phyloP scores from a whole-genome alignment of 2,113 vertebrate species.

The Gallinago jamesoni region DNA sequence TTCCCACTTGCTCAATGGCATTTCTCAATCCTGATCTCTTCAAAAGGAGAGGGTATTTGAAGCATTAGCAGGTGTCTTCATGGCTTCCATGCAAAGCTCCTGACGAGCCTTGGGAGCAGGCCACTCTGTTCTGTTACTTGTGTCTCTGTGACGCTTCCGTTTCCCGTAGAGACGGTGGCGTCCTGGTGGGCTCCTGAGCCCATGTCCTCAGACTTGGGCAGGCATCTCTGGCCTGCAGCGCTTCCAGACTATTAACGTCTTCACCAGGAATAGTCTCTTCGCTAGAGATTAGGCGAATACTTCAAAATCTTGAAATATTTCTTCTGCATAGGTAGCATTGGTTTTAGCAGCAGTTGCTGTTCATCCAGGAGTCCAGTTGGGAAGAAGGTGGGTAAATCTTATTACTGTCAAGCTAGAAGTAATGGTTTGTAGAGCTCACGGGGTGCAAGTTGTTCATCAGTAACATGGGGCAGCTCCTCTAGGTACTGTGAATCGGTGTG shows the following conservation, averaged over 20 bases:
- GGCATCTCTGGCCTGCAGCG: background rate
- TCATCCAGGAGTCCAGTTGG: background rate
- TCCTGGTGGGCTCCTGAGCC: background rate
- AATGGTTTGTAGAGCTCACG: background rate
- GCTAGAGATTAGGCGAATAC: background rate
- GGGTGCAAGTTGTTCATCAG: accelerated
- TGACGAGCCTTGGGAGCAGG: accelerated
- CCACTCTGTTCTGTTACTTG: too few relatives aligned
- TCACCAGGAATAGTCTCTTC: background rate
- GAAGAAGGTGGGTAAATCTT: background rate
- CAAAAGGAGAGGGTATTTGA: background rate
- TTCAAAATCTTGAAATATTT: background rate
- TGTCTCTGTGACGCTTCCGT: accelerated
- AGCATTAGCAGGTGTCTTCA: accelerated
- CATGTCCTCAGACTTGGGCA: background rate
- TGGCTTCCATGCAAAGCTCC: background rate
- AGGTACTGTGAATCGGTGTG: background rate
- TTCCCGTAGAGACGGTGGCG: accelerated
- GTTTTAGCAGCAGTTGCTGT: background rate
- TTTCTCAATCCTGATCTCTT: background rate
- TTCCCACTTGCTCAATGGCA: background rate
- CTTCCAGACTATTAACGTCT: background rate
- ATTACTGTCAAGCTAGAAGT: background rate
- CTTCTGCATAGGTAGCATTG: background rate
- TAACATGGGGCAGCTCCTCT: background rate